Conservation (phyloP, 2,888 invertebrate genomes). For the Calameuta filiformis region DNA sequence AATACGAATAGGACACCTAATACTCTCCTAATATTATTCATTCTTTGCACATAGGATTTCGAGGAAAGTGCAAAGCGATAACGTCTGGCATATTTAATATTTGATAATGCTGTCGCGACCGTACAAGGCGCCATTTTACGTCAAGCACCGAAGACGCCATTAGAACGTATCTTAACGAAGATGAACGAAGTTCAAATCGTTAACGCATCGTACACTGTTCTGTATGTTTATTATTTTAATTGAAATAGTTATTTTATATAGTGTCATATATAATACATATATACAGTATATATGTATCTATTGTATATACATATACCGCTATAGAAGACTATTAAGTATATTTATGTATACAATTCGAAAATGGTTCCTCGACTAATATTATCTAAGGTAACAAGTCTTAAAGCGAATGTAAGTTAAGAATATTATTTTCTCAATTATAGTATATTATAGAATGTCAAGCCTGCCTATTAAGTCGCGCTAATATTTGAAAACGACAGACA, state of each 20-base stretch:
- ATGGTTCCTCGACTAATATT: slow-evolving; percentile 19
- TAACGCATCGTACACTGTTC: neutral
- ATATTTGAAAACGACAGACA: neutral
- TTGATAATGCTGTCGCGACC: neutral
- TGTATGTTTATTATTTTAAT: neutral
- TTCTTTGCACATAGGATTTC: neutral
- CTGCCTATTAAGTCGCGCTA: neutral
- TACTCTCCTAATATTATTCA: neutral
- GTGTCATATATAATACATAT: slow-evolving; percentile 9
- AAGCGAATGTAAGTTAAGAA: neutral
- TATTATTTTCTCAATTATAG: slow-evolving; percentile 22
- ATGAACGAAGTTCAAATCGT: neutral
- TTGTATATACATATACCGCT: slow-evolving; percentile 17
- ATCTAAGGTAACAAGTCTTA: neutral
- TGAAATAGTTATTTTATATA: neutral
- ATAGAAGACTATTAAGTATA: slow-evolving; percentile 22
- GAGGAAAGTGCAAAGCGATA: neutral
- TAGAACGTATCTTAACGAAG: neutral
- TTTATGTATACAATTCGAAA: slow-evolving; percentile 48
- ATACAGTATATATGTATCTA: slow-evolving; percentile 25
- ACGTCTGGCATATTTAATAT: neutral
- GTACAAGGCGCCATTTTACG: neutral
- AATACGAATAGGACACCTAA: neutral
- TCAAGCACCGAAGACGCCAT: neutral
- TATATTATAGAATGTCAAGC: neutral